Evolutionary conservation across 1,140 invertebrate genomes (phyloP).

Genomic region (Choristoneura fumiferana): DNA sequence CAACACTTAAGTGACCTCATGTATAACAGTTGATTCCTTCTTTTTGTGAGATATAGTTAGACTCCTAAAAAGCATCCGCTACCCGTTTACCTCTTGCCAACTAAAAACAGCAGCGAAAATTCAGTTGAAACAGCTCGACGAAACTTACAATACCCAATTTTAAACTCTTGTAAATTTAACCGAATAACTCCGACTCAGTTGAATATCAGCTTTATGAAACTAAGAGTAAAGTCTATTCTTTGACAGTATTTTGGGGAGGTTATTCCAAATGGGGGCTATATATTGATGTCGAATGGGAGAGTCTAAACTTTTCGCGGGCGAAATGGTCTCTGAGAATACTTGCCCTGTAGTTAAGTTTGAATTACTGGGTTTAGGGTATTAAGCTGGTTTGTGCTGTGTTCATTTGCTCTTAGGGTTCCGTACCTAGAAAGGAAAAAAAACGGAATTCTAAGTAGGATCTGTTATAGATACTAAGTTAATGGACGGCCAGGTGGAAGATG

Average conservation of each 20-base stretch:
- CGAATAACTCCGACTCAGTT: not conserved
- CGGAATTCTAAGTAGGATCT: no score
- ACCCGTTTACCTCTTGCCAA: not conserved
- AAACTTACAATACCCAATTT: slow-evolving; percentile 10
- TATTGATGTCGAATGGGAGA: not conserved
- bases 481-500: no score
- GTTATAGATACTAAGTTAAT: no score
- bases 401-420: no score
- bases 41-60: no score
- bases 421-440: no score
- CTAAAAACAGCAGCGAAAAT: not conserved
- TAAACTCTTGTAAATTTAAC: not conserved
- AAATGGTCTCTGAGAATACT: slow-evolving; percentile 4
- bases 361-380: no score
- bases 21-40: no score
- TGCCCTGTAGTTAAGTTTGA: not conserved
- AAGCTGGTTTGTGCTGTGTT: no score
- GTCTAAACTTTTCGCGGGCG: not conserved
- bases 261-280: not conserved
- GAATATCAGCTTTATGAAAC: not conserved
- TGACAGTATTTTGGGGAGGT: not conserved
- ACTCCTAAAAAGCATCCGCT: not conserved
- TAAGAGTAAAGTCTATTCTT: not conserved
- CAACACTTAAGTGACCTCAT: no score
- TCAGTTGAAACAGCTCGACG: not conserved